Evolutionary conservation across 2,113 vertebrate species (phyloP), one percentile per base, ranked within the genome.

Genomic region (Pterocles orientalis): DNA sequence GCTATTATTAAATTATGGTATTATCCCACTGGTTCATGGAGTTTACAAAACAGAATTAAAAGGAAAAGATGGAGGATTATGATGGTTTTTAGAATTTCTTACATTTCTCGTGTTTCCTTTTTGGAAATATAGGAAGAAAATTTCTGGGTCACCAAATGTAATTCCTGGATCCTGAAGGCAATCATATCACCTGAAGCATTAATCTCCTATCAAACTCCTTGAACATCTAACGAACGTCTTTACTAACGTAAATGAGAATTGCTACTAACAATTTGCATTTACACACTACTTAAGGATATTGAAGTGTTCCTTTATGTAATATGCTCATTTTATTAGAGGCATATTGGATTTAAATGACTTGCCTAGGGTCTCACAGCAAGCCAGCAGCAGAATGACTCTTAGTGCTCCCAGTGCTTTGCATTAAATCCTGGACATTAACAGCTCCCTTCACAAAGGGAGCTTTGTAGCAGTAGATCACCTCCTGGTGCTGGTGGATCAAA

Each of bases 241-340:
- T 92, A 72, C 72, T 76, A 87, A 93, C 57, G 53, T 71, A 93
- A 94, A 95, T 96, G 70, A 84, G 45, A 93, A 94, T 25, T 71
- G 61, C 86, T 92, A 81, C 82, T 84, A 84, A 76, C 90, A 92
- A 94, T 94, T 95, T 96, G 65, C 88, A 86, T 93, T 93, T 96
- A 92, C 83, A 88, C 90, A 88, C 80, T 94, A 92, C 69, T 94
- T 96, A 93, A 92, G 80, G 86, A 84, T 94, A 72, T 88, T 86
- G 62, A 96, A 95, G 90, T 94, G 50, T 91, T 93, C 90, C 94
- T 95, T 96, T 61, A 93, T 83, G 75, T 86, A 94, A 96, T 90
- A 93, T 57, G 24, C 57, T 85, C 88, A 86, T 97, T 92, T 94
- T 95, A 94, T 95, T 88, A 76, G 39, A 64, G 54, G 77, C 83